Evolutionary conservation across 2,797 vertebrate genomes (phyloP).

Genomic region (Sparus aurata): DNA sequence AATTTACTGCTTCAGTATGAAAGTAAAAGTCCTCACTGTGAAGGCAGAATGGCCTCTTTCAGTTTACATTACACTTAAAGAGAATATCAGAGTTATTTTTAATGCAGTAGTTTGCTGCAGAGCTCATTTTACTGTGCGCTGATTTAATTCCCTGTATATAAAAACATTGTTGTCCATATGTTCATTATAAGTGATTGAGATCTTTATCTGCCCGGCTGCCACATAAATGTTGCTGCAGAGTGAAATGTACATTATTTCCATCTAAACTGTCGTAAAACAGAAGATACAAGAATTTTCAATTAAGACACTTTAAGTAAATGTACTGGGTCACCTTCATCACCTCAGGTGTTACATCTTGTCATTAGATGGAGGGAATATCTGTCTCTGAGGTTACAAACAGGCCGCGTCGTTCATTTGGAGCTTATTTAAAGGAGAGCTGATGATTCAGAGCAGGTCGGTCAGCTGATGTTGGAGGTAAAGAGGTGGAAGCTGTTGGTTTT

Average conservation of each 20-base stretch:
- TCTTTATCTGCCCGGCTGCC: not conserved
- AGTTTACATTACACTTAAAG: too few species aligned
- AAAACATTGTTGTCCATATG: not conserved
- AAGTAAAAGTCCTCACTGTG: too few species aligned
- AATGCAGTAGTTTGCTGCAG: not conserved
- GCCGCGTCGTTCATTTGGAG: not conserved
- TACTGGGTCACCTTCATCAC: too few species aligned
- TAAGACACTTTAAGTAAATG: not conserved
- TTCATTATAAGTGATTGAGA: not conserved
- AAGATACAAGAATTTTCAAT: not conserved
- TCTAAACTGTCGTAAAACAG: too few species aligned
- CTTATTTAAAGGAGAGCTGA: not conserved
- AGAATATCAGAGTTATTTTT: too few species aligned
- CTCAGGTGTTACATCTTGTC: not conserved
- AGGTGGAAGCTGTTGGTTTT: too few species aligned
- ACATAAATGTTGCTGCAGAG: too few species aligned
- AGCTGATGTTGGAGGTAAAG: not conserved
- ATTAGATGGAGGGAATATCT: not conserved
- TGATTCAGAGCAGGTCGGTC: constrained; percentile 6
- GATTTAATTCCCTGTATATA: not conserved
- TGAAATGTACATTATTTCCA: not conserved
- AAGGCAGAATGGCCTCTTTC: too few species aligned
- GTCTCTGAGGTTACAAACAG: not conserved
- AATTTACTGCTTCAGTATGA: too few species aligned
- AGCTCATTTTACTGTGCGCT: not conserved